These are phyloP conservation scores for Nannospalax galili DNA, from an alignment of 2,113 vertebrate genomes.

Conservation along the genomic window DNA sequence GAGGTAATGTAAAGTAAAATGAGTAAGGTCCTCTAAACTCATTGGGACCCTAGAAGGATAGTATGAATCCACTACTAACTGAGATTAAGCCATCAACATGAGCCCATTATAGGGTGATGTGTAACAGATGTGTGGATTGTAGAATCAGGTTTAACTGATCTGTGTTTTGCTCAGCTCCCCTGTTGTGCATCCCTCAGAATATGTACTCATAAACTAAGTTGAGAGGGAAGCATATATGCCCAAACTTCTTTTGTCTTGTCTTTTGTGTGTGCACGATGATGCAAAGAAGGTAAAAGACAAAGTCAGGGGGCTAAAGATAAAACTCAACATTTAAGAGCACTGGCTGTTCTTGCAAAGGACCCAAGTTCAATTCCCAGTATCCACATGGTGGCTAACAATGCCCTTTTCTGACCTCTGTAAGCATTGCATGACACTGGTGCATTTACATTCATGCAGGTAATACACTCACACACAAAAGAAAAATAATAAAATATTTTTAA, in stretches of 20 bases:
- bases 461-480: too few species aligned
- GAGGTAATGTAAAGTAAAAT: not conserved
- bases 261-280: not conserved
- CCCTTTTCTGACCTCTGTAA: too few species aligned
- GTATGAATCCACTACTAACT: not conserved
- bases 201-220: constrained; percentile 17
- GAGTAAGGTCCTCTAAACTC: not conserved
- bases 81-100: not conserved
- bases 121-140: not conserved
- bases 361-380: too few species aligned
- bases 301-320: too few species aligned
- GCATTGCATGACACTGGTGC: too few species aligned
- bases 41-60: not conserved
- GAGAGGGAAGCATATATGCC: not conserved
- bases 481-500: too few species aligned
- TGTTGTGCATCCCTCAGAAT: not conserved
- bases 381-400: too few species aligned
- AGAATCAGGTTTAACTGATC: not conserved
- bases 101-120: not conserved
- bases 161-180: not conserved
- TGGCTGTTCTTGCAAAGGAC: too few species aligned
- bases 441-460: too few species aligned
- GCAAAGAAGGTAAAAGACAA: constrained; percentile 2
- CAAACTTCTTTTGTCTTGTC: not conserved
- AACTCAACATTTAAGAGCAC: too few species aligned